These are phyloP conservation scores for Cataglyphis hispanica DNA, from an alignment of 1,140 invertebrate genomes.

Conservation along the genomic window DNA sequence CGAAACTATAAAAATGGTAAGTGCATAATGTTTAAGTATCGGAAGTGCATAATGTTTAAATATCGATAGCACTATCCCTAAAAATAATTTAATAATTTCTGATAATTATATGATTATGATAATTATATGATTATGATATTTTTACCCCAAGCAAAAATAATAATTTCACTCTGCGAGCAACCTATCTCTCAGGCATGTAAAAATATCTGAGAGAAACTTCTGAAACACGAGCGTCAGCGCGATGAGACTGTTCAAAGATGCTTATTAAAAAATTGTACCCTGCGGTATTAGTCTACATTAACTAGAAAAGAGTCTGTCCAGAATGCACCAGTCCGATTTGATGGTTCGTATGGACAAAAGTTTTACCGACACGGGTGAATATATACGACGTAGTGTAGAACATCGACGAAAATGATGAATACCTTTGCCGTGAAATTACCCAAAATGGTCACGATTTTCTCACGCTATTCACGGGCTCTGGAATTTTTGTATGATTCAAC, in stretches of 20 bases:
- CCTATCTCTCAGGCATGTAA: constrained; percentile 20
- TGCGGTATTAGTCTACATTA: constrained; percentile 10
- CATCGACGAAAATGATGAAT: constrained; percentile 21
- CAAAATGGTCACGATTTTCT: constrained; percentile 45
- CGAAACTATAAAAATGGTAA: constrained; percentile 82
- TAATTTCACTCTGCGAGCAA: neutral
- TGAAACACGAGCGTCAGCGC: constrained; percentile 33
- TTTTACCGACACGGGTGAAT: constrained; percentile 36
- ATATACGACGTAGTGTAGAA: constrained; percentile 6
- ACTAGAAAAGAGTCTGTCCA: constrained; percentile 36
- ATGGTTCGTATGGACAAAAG: constrained; percentile 38
- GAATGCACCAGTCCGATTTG: neutral
- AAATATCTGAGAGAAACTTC: constrained; percentile 48
- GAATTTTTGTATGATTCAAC: constrained; percentile 49
- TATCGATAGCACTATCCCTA: constrained; percentile 8
- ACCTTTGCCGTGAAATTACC: constrained; percentile 28
- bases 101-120: constrained; percentile 21
- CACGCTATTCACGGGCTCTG: constrained; percentile 48
- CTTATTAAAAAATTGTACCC: constrained; percentile 62
- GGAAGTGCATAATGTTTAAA: constrained; percentile 38
- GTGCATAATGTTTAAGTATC: constrained; percentile 60
- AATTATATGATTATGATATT: constrained; percentile 7
- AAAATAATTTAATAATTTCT: neutral
- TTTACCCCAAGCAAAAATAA: neutral
- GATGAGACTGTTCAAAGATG: constrained; percentile 21